Conservation (phyloP, 1,140 invertebrate genomes). For the Delia radicum region DNA sequence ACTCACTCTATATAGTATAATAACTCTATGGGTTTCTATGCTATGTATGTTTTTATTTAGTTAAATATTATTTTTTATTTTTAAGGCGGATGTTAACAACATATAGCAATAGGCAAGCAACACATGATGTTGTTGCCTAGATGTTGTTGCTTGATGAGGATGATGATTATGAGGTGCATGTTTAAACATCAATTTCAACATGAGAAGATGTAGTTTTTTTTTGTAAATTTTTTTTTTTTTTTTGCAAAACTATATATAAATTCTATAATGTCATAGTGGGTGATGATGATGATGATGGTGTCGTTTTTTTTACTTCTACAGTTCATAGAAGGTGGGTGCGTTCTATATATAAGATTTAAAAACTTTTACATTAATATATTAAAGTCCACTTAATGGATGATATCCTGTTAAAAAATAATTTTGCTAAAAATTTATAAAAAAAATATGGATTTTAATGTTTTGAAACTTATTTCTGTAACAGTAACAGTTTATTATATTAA, state of each 20-base stretch:
- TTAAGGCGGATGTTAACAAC: slow-evolving; percentile 23
- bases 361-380: too few relatives aligned
- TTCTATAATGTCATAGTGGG: background rate
- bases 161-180: slow-evolving; percentile 33
- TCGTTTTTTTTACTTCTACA: background rate
- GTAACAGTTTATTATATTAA: too few relatives aligned
- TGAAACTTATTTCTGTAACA: too few relatives aligned
- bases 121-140: background rate
- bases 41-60: background rate
- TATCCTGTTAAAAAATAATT: background rate
- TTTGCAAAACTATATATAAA: too few relatives aligned
- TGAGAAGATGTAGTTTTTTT: background rate
- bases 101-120: background rate
- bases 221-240: too few relatives aligned
- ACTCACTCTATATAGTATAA: slow-evolving; percentile 32
- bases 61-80: slow-evolving; percentile 11
- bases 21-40: background rate
- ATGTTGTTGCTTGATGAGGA: background rate
- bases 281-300: background rate
- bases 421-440: background rate
- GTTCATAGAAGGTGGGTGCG: background rate
- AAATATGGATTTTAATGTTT: too few relatives aligned
- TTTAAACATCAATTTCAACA: slow-evolving; percentile 26
- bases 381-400: too few relatives aligned
- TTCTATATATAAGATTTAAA: background rate